Conservation (phyloP, 1,140 invertebrate genomes). For the Calliopsis andreniformis region DNA sequence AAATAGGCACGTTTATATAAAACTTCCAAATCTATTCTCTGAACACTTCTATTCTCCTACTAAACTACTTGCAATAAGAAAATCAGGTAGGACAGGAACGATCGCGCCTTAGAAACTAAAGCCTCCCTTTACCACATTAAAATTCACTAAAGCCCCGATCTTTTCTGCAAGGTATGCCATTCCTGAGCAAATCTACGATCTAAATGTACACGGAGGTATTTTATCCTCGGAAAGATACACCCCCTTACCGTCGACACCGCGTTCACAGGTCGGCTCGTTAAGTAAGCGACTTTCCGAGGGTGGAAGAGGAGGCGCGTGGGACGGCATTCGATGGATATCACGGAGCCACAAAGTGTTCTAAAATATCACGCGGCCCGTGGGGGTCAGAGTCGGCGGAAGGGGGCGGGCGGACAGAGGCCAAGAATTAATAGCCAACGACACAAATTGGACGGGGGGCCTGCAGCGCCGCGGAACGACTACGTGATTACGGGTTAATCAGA, state of each 20-base stretch:
- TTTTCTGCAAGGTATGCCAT: background rate
- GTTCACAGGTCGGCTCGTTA: slow-evolving; percentile 33
- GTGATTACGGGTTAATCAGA: slow-evolving; percentile 82
- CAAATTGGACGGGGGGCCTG: slow-evolving; percentile 77
- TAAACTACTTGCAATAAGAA: too few relatives aligned
- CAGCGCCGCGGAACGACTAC: slow-evolving; percentile 76
- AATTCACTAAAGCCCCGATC: background rate
- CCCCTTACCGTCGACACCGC: slow-evolving; percentile 16
- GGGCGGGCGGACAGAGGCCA: slow-evolving; percentile 45
- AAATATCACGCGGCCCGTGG: slow-evolving; percentile 50
- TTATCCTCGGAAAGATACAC: background rate
- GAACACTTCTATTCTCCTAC: too few relatives aligned
- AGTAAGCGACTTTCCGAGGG: slow-evolving; percentile 42
- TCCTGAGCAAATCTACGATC: background rate
- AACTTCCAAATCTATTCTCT: too few relatives aligned
- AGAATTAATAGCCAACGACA: slow-evolving; percentile 79
- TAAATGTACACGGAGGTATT: slow-evolving; percentile 17
- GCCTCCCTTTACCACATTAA: too few relatives aligned
- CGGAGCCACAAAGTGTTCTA: slow-evolving; percentile 47
- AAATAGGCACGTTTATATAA: too few relatives aligned
- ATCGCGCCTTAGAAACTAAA: too few relatives aligned
- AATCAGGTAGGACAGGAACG: too few relatives aligned
- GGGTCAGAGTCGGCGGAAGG: slow-evolving; percentile 32
- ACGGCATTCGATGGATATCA: slow-evolving; percentile 42
- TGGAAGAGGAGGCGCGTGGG: slow-evolving; percentile 35